Evolutionary conservation across 2,888 invertebrate species (phyloP), one percentile per base, ranked within the genome.

Genomic region (Drosophila recens): DNA sequence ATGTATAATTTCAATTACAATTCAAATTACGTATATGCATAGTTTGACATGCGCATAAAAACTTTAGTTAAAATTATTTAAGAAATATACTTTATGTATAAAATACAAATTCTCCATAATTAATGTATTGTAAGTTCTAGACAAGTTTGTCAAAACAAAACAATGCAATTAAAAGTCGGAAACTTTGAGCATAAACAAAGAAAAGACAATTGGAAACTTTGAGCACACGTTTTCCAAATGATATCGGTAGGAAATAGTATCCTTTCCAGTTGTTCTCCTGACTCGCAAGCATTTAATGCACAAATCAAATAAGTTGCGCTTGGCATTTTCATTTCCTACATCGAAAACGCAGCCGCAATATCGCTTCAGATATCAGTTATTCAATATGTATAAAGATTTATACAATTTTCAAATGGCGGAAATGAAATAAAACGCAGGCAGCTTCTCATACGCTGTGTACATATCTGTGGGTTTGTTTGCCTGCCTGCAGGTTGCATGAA

Each of bases 241-340:
- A 57, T 33, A 42, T 45, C 33, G 13, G 20, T n/a, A 40, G 15
- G 9, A 13, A 27, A 64, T 40, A 40, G 20, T 9, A 23, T 43
- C 20, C 5, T 34, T 23, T 52, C 46, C 30, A 52, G 56, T 52
- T 46, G 34, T n/a, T 20, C 11, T 10, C 15, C 13, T 30, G 10
- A 38, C 11, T 30, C 13, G 49, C 53, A n/a, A 51, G 20, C 30
- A 17, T 36, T 62, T 52, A 15, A 17, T 30, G 56, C 71, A 61
- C 70, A 73, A 78, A 65, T 78, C 67, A 79, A 65, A 75, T 67
- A 72, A 67, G 67, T 75, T 75, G 58, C 57, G 59, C 49, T 69
- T 67, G 64, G 49, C 56, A 70, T 46, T 54, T 45, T 36, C 52
- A 72, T 68, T 79, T 71, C 66, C 64, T 38, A 51, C 62, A 67